Evolutionary conservation across 2,113 vertebrate genomes (phyloP).

Genomic region (Stercorarius parasiticus): DNA sequence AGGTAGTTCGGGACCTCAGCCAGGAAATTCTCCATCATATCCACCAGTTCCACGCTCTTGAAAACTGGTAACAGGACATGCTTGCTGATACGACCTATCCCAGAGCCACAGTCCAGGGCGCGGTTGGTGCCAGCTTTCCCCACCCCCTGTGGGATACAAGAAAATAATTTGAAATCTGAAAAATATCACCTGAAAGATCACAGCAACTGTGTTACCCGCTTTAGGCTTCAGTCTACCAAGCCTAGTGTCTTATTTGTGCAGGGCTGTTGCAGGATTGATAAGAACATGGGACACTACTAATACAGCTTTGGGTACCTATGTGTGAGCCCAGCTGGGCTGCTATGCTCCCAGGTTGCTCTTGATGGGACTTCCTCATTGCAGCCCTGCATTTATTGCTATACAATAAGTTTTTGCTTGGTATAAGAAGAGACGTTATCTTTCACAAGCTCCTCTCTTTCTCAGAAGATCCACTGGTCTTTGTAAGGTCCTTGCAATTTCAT

Average conservation of each 20-base stretch:
- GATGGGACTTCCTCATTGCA: not conserved
- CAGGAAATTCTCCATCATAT: constrained; percentile 95
- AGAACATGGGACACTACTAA: not conserved
- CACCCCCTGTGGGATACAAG: constrained; percentile 77
- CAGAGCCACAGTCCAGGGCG: constrained; percentile 91
- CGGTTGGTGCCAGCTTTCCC: constrained; percentile 85
- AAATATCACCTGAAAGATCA: not conserved
- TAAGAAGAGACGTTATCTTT: not conserved
- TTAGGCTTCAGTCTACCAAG: not conserved
- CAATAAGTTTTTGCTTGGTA: not conserved
- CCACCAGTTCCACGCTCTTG: constrained; percentile 88
- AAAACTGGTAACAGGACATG: constrained; percentile 91
- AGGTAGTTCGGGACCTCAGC: constrained; percentile 90
- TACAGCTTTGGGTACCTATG: not conserved
- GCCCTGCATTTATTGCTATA: not conserved
- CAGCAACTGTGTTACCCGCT: not conserved
- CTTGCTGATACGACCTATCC: constrained; percentile 92
- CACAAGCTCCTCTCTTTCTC: not conserved
- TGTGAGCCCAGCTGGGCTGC: not conserved
- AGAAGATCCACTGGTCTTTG: not conserved
- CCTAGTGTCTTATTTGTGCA: not conserved
- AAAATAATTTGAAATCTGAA: not conserved
- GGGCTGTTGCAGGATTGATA: not conserved
- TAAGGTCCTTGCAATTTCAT: not conserved
- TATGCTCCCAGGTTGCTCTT: not conserved